These are phyloP conservation scores for Coluber constrictor DNA, from an alignment of 2,797 vertebrate genomes.

Conservation along the genomic window DNA sequence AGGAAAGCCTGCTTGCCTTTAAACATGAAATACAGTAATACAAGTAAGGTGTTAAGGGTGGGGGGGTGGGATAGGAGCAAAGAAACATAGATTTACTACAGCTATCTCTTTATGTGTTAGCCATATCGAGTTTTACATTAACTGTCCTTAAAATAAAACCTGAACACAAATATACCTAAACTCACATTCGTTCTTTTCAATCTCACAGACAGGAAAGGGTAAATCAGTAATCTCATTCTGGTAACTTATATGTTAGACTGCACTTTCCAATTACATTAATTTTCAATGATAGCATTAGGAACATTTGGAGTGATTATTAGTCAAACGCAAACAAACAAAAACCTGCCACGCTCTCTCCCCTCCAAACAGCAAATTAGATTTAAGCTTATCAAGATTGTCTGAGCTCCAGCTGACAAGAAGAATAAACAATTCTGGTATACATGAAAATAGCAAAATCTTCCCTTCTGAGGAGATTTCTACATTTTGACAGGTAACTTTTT, in stretches of 20 bases:
- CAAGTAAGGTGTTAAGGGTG: not conserved
- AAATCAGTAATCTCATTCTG: not conserved
- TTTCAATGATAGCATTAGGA: slow-evolving; percentile 2
- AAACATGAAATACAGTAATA: not conserved
- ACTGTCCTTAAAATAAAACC: not conserved
- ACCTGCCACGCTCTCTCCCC: too few relatives aligned
- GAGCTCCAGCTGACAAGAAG: not conserved
- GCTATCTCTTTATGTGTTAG: not conserved
- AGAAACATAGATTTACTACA: not conserved
- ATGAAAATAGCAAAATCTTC: not conserved
- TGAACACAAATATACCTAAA: not conserved
- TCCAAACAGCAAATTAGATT: slow-evolving; percentile 1
- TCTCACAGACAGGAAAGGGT: not conserved
- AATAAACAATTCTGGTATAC: not conserved
- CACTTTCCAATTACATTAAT: slow-evolving; percentile 4
- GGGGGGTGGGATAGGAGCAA: rapidly evolving
- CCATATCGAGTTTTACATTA: not conserved
- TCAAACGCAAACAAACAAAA: slow-evolving; percentile 47
- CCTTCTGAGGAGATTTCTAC: not conserved
- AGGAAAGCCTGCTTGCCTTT: not conserved
- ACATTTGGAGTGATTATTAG: slow-evolving; percentile 32
- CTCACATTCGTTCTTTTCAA: not conserved
- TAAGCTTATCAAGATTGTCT: slow-evolving; percentile 1
- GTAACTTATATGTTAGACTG: not conserved
- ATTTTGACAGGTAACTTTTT: not conserved